phyloP scores from a whole-genome alignment of 1,140 invertebrate genomes.

The Globodera ellingtonae region DNA sequence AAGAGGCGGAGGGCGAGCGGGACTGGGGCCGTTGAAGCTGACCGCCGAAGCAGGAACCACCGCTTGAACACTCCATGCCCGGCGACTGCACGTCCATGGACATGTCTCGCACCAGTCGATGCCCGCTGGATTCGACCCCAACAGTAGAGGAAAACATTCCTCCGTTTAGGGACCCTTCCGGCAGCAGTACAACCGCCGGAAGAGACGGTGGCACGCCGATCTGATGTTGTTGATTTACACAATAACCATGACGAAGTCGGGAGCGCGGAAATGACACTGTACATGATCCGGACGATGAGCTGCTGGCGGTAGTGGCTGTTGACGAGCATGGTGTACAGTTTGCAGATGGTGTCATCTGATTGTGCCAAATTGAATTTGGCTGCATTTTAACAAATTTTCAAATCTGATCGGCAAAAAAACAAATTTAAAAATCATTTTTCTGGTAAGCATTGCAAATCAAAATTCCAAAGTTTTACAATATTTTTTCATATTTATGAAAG shows the following conservation, averaged over 20 bases:
- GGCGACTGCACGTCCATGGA: constrained; percentile 24
- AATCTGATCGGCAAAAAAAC: neutral
- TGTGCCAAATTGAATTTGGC: neutral
- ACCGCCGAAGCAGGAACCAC: neutral
- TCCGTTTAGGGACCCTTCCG: constrained; percentile 4
- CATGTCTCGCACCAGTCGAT: constrained; percentile 5
- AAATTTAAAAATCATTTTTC: neutral
- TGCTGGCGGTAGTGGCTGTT: no score
- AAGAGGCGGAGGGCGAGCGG: constrained; percentile 21
- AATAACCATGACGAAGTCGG: neutral
- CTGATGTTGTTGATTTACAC: neutral
- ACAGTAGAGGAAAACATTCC: neutral
- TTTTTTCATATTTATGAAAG: no score
- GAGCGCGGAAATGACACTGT: no score
- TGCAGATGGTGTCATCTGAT: neutral
- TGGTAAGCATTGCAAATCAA: no score
- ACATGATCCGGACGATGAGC: no score
- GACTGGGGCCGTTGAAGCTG: constrained; percentile 8
- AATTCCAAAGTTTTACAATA: no score
- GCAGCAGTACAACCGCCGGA: constrained; percentile 11
- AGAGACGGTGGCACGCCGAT: neutral
- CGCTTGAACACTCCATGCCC: neutral
- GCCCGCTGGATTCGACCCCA: neutral
- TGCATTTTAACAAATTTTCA: neutral
- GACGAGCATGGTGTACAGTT: neutral